These are phyloP conservation scores for Symphodus melops DNA, from an alignment of 2,113 vertebrate genomes.

Conservation along the genomic window DNA sequence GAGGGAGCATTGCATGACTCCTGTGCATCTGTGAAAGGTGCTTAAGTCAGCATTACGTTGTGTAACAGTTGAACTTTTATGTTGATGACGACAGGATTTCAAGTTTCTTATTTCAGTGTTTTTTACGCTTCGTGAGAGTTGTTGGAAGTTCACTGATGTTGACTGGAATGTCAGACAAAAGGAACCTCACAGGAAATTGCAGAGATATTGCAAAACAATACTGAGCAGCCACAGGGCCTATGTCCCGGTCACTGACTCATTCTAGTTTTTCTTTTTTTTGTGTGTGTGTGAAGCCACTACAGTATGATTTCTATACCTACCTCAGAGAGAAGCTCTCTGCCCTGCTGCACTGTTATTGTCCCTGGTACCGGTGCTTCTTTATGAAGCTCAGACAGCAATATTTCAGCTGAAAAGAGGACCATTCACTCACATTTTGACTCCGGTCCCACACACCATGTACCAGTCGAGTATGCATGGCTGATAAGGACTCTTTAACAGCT, in stretches of 20 bases:
- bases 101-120: conserved; percentile 6
- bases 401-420: conserved; percentile 32
- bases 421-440: conserved; percentile 53
- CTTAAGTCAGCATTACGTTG: not conserved
- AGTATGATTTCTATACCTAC: conserved; percentile 10
- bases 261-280: conserved; percentile 51
- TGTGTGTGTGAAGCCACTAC: conserved; percentile 21
- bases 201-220: conserved; percentile 41
- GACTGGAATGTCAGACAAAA: conserved; percentile 36
- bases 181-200: conserved; percentile 40
- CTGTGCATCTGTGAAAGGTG: not conserved
- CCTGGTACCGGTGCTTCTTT: conserved; percentile 15
- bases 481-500: conserved; percentile 66
- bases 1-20: not conserved
- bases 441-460: conserved; percentile 49
- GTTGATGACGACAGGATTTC: conserved; percentile 15
- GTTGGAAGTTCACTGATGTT: conserved; percentile 41
- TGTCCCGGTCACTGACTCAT: conserved; percentile 53
- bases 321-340: conserved; percentile 19
- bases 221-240: conserved; percentile 11
- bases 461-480: conserved; percentile 54
- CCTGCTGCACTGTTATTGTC: conserved; percentile 20
- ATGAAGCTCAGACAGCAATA: conserved; percentile 21
- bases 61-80: not conserved
- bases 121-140: conserved; percentile 8